Evolutionary conservation across 2,888 invertebrate species (phyloP), one percentile per base, ranked within the genome.

Genomic region (Agriopis leucophaearia): DNA sequence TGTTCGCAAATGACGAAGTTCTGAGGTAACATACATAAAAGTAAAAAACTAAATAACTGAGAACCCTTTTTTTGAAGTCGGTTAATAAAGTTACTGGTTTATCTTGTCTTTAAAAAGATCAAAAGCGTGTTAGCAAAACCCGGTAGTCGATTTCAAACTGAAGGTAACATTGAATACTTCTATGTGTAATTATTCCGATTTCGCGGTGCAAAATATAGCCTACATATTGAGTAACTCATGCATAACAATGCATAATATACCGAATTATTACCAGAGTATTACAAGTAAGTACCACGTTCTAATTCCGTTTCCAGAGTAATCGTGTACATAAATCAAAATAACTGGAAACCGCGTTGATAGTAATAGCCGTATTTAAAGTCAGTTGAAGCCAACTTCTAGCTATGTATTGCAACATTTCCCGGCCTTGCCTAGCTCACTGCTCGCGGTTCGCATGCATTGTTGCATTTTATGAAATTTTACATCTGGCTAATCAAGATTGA

Each of bases 391-490:
- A 64, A 66, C 66, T 58, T 40, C 38, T 8, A 54, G 16, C 54
- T 38, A 70, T 69, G 66, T 51, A 47, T 79, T 79, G 74, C 77
- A 73, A 76, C 69, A 77, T 48, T 70, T 73, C 62, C 65, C 74
- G 75, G 75, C 76, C 78, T 78, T 80, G 78, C 69, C 69, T 66
- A 42, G 64, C 50, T 59, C 50, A 35, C 16, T 52, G 52, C 51
- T 55, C 57, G 58, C 56, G 51, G 69, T 72, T 75, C 68, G 70
- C 69, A 73, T 75, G 73, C 72, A 73, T 73, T 76, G 74, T 74
- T 74, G 77, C 76, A 78, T 76, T 78, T 74, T 72, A 71, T 73
- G 10, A 74, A 71, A 73, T 67, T 72, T 73, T 62, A 70, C 71
- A 61, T 63, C 58, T 68, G 56, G 63, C 61, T 70, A 73, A 73